These are phyloP conservation scores for Nothoprocta pentlandii DNA, from an alignment of 2,113 vertebrate species.

Conservation along the genomic window DNA sequence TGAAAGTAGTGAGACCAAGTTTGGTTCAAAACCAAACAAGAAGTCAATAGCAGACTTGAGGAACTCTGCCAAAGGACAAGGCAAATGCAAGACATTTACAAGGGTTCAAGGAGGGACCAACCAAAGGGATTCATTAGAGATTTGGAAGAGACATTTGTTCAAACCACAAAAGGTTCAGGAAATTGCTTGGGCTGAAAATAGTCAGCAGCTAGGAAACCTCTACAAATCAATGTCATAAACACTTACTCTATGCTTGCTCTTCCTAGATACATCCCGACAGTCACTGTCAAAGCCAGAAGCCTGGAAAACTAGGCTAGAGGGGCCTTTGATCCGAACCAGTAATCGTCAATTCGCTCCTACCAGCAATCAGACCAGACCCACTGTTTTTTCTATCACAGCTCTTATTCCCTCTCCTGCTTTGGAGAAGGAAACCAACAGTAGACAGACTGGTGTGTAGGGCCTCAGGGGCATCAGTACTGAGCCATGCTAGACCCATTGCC, in stretches of 20 bases:
- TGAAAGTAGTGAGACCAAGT: neutral
- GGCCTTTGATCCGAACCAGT: neutral
- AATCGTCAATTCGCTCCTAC: neutral
- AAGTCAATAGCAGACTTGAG: neutral
- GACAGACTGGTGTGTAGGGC: rapidly evolving
- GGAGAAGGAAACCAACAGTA: neutral
- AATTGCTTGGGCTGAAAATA: neutral
- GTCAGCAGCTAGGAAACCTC: neutral
- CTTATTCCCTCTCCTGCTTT: neutral
- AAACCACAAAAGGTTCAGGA: neutral
- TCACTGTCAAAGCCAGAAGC: neutral
- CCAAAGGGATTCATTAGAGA: neutral
- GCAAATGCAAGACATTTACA: rapidly evolving
- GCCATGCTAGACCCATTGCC: neutral
- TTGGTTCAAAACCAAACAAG: neutral
- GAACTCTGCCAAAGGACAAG: neutral
- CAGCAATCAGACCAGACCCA: neutral
- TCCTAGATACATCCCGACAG: neutral
- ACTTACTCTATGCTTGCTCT: neutral
- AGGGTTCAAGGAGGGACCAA: neutral
- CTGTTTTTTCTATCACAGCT: neutral
- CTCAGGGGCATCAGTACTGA: neutral
- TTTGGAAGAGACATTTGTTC: neutral
- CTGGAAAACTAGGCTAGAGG: neutral
- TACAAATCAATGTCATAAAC: neutral